phyloP scores from a whole-genome alignment of 1,140 invertebrate genomes.

The Tetramorium alpestre region DNA sequence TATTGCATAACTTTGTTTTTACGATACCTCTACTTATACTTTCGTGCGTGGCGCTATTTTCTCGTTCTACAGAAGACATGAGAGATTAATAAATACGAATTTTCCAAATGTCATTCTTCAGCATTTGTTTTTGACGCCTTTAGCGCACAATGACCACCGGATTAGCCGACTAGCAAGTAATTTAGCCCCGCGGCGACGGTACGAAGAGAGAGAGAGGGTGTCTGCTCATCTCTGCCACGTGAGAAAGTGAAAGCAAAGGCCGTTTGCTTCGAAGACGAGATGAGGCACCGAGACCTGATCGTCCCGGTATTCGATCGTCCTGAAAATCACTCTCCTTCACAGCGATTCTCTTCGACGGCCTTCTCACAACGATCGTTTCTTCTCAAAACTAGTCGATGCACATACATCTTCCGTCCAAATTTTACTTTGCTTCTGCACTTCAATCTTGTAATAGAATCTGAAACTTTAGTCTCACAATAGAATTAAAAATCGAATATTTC shows the following conservation, averaged over 20 bases:
- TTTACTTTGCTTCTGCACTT: not conserved
- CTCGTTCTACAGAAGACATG: not conserved
- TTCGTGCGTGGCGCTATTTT: not conserved
- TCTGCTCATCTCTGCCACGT: conserved; percentile 70
- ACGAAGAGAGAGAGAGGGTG: conserved; percentile 12
- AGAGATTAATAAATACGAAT: conserved; percentile 5
- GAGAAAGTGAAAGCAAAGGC: conserved; percentile 78
- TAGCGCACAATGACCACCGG: conserved; percentile 32
- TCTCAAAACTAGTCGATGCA: not conserved
- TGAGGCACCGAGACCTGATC: conserved; percentile 58
- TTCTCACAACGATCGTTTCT: not conserved
- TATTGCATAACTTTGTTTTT: conserved; percentile 23
- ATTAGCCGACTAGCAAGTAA: conserved; percentile 41
- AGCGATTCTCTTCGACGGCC: conserved; percentile 18
- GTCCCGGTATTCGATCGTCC: conserved; percentile 61
- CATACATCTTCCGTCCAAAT: not conserved
- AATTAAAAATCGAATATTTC: not conserved
- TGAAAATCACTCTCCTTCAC: conserved; percentile 50
- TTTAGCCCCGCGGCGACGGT: conserved; percentile 14
- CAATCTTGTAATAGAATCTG: not conserved
- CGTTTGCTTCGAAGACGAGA: conserved; percentile 58
- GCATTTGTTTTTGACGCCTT: conserved; percentile 39
- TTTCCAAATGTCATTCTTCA: conserved; percentile 21
- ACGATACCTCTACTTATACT: not conserved
- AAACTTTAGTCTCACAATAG: not conserved